Base-by-base conservation (phyloP, 2,888 invertebrate genomes). In the Caenorhabditis sulstoni region DNA sequence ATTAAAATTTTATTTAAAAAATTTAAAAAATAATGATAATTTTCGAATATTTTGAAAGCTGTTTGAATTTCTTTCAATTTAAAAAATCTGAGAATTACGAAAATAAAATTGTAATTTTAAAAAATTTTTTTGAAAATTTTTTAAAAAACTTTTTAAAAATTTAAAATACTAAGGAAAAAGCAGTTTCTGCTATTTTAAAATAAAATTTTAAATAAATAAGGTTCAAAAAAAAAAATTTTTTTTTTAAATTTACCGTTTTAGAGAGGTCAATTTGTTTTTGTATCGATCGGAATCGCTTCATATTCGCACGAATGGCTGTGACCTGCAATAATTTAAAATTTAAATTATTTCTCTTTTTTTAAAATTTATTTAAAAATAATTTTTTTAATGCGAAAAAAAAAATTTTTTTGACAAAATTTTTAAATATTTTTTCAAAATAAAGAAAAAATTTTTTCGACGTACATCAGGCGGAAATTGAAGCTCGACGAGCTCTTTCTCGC, bases 241-340 rank as follows among this genome's bases (percentile, higher is more conserved):
- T 47, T 18, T 47, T 22, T 9, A 62, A 45, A 8, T 29, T 44
- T 50, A 83, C 83, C 67, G 77, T 50, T 73, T 73, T 83, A 14
- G 77, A 81, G 9, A 65, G 65, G 8, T 76, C 78, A 29, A 86
- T 76, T 52, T 83, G 57, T 52, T 81, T 76, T 35, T 81, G 77
- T 18, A 86, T 50, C 23, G 39, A 39, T 22, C 82, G 59, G 35
- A 82, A 65, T 52, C 78, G 62, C 9, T 78, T 76, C 74, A 85
- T 81, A 64, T 86, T 86, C 7, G 82, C 53, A 16, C 84, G 73
- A 29, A 85, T 68, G 1, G 79, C 82, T 22, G 73, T 71, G 1
- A 84, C 79, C 79, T 73, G 35, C 14, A 65, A n/a, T n/a, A n/a
- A n/a, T n/a, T n/a, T n/a, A n/a, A n/a, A 50, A 37, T 49, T 58